Evolutionary conservation across 2,888 invertebrate species (phyloP), one percentile per base, ranked within the genome.

Genomic region (Melangyna quadrimaculata): DNA sequence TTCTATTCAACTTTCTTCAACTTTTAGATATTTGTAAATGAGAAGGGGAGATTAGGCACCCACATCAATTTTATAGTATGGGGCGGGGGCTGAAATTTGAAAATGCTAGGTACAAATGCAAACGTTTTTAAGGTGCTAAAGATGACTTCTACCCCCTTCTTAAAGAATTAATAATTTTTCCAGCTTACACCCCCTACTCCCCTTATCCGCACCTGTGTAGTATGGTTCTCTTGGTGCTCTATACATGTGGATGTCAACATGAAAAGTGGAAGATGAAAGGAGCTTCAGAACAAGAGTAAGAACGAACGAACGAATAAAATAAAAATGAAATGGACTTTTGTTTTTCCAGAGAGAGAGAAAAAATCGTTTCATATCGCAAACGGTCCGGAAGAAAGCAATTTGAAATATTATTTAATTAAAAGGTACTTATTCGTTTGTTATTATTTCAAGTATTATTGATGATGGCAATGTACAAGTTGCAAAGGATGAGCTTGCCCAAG

Each of bases 331-430:
- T 80, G 73, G 69, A 82, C 78, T 74, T 63, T 82, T 83, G 78
- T 75, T 79, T 84, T 59, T 22, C n/a, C n/a, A n/a, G n/a, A n/a
- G n/a, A n/a, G n/a, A n/a, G 19, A 53, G 51, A 74, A 35, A 59
- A 55, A 29, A 55, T 55, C n/a, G n/a, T n/a, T n/a, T n/a, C n/a
- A n/a, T n/a, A n/a, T 29, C 48, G 37, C 71, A 79, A 80, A 77
- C 80, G 37, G 65, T 73, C 71, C 77, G 84, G 84, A 86, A 78
- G 79, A 84, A 75, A 80, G 72, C 80, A 86, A 80, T 86, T 80
- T 86, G 80, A 86, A 86, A 80, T 80, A 77, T 86, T 86, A 86
- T 86, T 86, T 86, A 86, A 86, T 86, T 86, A 86, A 86, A 72
- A 69, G 72, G 63, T 77, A 72, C 72, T 69, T 86, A 72, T 77